These are phyloP conservation scores for Actinia tenebrosa DNA, from an alignment of 64 coral and sea anemone species.

Conservation along the genomic window DNA sequence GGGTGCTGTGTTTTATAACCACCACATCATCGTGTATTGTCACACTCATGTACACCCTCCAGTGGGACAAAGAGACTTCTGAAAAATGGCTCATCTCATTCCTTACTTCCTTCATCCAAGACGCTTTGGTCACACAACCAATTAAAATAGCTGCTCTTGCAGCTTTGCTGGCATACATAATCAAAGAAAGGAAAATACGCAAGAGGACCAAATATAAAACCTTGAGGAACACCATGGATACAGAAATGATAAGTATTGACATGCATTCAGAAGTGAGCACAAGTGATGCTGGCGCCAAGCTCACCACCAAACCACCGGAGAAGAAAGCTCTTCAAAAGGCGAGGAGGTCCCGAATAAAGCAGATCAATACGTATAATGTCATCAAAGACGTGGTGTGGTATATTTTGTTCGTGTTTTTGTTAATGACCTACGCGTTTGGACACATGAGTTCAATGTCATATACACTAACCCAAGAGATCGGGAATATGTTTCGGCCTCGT, in stretches of 20 bases:
- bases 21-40: constrained; percentile 40
- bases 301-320: background rate
- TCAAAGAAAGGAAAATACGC: constrained; percentile 51
- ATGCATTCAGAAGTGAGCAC: background rate
- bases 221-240: constrained; percentile 10
- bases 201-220: constrained; percentile 25
- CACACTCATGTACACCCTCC: constrained; percentile 65
- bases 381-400: constrained; percentile 72
- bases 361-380: constrained; percentile 34
- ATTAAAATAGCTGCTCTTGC: constrained; percentile 58
- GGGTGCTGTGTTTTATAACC: constrained; percentile 56
- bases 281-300: background rate
- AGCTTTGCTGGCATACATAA: constrained; percentile 48
- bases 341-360: constrained; percentile 17
- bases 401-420: constrained; percentile 55
- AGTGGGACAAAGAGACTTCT: constrained; percentile 72
- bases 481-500: constrained; percentile 17
- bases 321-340: constrained; percentile 17
- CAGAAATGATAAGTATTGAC: constrained; percentile 7
- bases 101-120: constrained; percentile 71
- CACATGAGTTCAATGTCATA: constrained; percentile 69
- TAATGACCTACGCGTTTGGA: constrained; percentile 74
- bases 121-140: constrained; percentile 67
- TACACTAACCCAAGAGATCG: constrained; percentile 49
- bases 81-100: constrained; percentile 79